phyloP scores from a whole-genome alignment of 2,797 vertebrate species.

The Silurus lanzhouensis region DNA sequence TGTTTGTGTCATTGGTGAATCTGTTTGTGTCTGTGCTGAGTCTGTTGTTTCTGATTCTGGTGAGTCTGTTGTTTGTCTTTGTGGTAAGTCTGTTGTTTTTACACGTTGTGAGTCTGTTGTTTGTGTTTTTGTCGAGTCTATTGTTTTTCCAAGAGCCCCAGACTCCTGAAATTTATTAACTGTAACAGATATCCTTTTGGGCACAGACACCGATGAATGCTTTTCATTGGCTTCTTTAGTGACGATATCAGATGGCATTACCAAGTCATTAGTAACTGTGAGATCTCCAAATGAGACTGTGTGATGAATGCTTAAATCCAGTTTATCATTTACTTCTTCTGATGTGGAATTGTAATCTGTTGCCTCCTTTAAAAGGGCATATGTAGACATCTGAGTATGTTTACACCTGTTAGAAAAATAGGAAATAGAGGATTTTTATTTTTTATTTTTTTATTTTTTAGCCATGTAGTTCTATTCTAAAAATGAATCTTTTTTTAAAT shows the following conservation, averaged over 20 bases:
- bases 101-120: not conserved
- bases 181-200: not conserved
- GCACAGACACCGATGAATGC: not conserved
- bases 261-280: constrained; percentile 1
- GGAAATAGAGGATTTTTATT: not conserved
- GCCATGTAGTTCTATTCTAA: not conserved
- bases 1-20: not conserved
- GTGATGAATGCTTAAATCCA: constrained; percentile 34
- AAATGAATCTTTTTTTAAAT: not conserved
- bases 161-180: not conserved
- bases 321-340: constrained; percentile 34
- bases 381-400: constrained; percentile 64
- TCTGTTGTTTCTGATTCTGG: not conserved
- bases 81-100: not conserved
- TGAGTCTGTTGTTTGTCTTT: not conserved
- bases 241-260: constrained; percentile 5
- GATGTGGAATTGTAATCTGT: constrained; percentile 65
- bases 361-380: constrained; percentile 77
- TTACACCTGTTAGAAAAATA: constrained; percentile 71
- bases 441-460: not conserved
- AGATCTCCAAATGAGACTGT: constrained; percentile 32
- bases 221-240: constrained; percentile 8
- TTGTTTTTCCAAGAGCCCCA: not conserved
- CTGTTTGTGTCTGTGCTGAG: not conserved
- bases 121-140: not conserved